Evolutionary conservation across 2,113 vertebrate genomes (phyloP).

Genomic region (Erpornis zantholeuca): DNA sequence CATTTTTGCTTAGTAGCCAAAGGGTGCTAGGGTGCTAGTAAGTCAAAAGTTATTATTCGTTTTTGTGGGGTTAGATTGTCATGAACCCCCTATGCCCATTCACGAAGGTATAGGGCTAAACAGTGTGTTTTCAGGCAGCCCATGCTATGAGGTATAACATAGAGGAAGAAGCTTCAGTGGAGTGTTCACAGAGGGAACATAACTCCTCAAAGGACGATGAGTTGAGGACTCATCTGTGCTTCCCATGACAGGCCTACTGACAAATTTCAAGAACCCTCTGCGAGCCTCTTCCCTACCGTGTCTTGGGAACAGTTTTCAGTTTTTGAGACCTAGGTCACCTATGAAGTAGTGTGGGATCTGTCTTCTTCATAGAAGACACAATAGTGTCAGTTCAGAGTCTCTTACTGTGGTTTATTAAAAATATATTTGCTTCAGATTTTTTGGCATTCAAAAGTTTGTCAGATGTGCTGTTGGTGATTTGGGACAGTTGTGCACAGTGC

Average conservation of each 20-base stretch:
- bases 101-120: background rate
- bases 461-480: background rate
- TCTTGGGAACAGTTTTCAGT: background rate
- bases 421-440: background rate
- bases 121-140: background rate
- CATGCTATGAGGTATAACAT: background rate
- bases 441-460: background rate
- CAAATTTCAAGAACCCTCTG: background rate
- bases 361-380: background rate
- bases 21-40: background rate
- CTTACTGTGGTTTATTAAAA: background rate
- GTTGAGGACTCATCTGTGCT: background rate
- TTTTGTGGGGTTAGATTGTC: background rate
- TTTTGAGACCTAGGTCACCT: background rate
- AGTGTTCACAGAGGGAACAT: background rate
- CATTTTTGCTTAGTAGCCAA: background rate
- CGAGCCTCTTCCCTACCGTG: background rate
- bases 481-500: fast-evolving
- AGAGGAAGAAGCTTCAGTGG: background rate
- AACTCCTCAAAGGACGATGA: background rate
- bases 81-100: background rate
- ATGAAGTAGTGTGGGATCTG: fast-evolving
- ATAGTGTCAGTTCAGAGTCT: background rate
- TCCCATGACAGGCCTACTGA: background rate
- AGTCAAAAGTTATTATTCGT: background rate